Evolutionary conservation across 2,797 vertebrate species (phyloP).

Genomic region (Caiman crocodilus): DNA sequence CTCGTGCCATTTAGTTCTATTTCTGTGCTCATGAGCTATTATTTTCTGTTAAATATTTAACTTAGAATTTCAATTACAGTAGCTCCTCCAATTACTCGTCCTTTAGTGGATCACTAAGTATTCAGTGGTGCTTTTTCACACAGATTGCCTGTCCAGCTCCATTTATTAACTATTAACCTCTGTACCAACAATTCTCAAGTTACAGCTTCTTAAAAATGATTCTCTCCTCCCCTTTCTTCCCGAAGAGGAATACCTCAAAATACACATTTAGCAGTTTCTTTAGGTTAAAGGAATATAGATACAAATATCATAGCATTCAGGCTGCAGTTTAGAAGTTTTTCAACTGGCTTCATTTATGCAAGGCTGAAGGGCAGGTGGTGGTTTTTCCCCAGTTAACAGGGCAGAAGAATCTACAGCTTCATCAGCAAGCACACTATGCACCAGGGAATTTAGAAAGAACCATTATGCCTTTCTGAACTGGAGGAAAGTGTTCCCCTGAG

Average conservation of each 20-base stretch:
- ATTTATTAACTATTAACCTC: background rate
- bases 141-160: slow-evolving; percentile 46
- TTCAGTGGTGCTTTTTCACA: background rate
- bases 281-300: slow-evolving; percentile 22
- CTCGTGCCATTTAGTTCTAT: slow-evolving; percentile 13
- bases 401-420: slow-evolving; percentile 30
- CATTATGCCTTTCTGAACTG: slow-evolving; percentile 29
- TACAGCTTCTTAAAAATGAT: background rate
- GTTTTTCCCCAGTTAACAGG: background rate
- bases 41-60: background rate
- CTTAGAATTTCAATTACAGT: background rate
- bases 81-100: background rate
- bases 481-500: slow-evolving; percentile 17
- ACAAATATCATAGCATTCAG: slow-evolving; percentile 12
- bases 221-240: background rate
- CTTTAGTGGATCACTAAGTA: slow-evolving; percentile 37
- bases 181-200: slow-evolving; percentile 26
- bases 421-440: slow-evolving; percentile 29
- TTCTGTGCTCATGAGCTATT: background rate
- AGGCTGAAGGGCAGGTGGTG: slow-evolving; percentile 26
- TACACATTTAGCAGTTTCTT: slow-evolving; percentile 4
- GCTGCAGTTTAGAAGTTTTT: background rate
- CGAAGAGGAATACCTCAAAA: background rate
- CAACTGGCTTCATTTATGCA: slow-evolving; percentile 25
- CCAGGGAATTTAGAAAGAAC: background rate